Evolutionary conservation across 2,888 invertebrate genomes (phyloP).

Genomic region (Pheosia tremula): DNA sequence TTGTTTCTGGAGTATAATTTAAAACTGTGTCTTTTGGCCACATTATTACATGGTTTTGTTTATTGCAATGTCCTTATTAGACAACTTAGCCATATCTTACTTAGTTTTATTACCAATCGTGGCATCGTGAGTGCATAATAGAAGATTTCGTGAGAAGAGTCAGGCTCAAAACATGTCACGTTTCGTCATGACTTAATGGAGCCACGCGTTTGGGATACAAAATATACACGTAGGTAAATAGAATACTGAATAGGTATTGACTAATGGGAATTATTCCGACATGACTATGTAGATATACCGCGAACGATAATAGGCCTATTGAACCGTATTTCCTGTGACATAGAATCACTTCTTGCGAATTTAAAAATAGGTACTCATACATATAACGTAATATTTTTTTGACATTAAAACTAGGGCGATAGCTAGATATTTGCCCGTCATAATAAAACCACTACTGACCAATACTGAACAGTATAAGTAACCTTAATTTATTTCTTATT

Average conservation of each 20-base stretch:
- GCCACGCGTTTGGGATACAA: neutral
- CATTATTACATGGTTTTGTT: no score
- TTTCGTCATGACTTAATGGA: slow-evolving; percentile 4
- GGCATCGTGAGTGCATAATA: neutral
- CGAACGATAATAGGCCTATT: no score
- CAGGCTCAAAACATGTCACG: neutral
- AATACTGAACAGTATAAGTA: neutral
- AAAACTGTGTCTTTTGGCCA: no score
- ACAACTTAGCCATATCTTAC: neutral
- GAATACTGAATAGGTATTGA: neutral
- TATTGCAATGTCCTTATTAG: neutral
- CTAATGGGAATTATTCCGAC: neutral
- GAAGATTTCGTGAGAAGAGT: neutral
- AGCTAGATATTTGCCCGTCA: no score
- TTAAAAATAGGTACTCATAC: no score
- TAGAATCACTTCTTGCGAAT: no score
- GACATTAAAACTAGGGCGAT: no score
- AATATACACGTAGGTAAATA: neutral
- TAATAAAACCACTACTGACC: no score
- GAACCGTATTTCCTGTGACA: no score
- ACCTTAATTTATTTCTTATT: slow-evolving; percentile 43
- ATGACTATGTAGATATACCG: no score
- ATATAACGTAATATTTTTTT: no score
- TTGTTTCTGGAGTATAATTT: no score
- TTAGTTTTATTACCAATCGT: neutral